Base-by-base conservation (phyloP, 2,888 invertebrate species). In the Candidula unifasciata region DNA sequence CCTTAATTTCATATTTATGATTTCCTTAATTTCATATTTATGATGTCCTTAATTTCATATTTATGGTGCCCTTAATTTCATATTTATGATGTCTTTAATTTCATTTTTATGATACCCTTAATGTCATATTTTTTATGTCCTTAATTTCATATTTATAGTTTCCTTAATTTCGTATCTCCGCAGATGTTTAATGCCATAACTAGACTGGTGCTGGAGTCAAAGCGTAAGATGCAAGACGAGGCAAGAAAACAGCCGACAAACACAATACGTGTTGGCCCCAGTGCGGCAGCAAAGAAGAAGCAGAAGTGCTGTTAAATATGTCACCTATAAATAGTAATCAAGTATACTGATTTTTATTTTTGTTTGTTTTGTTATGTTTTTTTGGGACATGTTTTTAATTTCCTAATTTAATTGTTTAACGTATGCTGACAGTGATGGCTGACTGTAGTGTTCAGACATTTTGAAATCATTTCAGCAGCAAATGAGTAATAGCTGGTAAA, bases 191-290 rank as follows among this genome's bases (percentile, higher is more conserved):
- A 95, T 94, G 95, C 95, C 90, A 95, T 96, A 90, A 96, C 96
- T 85, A 95, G 96, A 89, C 96, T 97, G 95, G 98, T 97, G 90
- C 95, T 98, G 93, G 95, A 96, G 93, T 96, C 96, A 87, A 98
- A 98, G 95, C 95, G 96, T 94, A 91, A 91, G 88, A 90, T 91
- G 88, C 90, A 90, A 85, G 89, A 90, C 74, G 88, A 89, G 82
- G 89, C 86, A 1, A 89, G 89, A 6, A 90, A 90, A 66, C 89
- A 89, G 64, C 89, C 90, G 5, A 78, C 89, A 52, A 84, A 88
- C 86, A 88, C 90, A 87, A 88, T 87, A 87, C 86, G 90, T n/a
- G 88, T 88, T 37, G 86, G 87, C 21, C 74, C 85, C 57, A 77
- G 82, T 33, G 83, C 83, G 35, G 84, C 84, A 78, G 81, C 81